Percentiles rank a stretch among this genome's conserved stretches.
Conservation (phyloP, 2,888 invertebrate species). For the Patella caerulea region DNA sequence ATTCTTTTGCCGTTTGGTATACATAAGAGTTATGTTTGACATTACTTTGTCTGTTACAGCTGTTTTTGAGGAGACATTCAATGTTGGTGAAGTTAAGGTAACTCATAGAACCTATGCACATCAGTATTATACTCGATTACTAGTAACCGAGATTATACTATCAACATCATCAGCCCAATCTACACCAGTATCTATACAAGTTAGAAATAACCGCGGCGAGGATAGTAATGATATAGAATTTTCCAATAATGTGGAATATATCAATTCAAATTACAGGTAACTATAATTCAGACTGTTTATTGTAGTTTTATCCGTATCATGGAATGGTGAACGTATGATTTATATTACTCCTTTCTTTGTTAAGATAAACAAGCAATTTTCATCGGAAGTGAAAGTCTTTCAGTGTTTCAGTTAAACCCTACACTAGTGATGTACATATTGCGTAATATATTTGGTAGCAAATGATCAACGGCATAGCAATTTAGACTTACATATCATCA, state of each 20-base stretch:
- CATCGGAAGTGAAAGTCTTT: too few species aligned
- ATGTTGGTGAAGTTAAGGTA: slow-evolving; percentile 40
- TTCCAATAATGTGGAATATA: neutral
- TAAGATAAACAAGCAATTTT: too few species aligned
- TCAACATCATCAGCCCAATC: neutral
- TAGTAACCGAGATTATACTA: slow-evolving; percentile 41
- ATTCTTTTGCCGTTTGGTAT: too few species aligned
- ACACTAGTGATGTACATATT: too few species aligned
- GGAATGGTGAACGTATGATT: too few species aligned
- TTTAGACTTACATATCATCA: too few species aligned
- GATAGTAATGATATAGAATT: neutral
- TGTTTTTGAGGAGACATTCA: slow-evolving; percentile 44
- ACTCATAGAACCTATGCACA: slow-evolving; percentile 47
- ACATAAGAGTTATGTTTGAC: too few species aligned
- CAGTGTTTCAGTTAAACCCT: too few species aligned
- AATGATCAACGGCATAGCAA: too few species aligned
- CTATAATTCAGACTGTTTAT: neutral
- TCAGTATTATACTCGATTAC: slow-evolving; percentile 47
- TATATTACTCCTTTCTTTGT: too few species aligned
- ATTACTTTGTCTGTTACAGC: slow-evolving; percentile 26
- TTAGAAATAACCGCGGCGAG: neutral
- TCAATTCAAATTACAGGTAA: slow-evolving; percentile 1
- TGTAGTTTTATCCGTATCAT: too few species aligned
- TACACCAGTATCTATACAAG: neutral
- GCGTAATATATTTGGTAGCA: too few species aligned